These are phyloP conservation scores for Archocentrus centrarchus DNA, from an alignment of 2,113 vertebrate species.

Conservation along the genomic window DNA sequence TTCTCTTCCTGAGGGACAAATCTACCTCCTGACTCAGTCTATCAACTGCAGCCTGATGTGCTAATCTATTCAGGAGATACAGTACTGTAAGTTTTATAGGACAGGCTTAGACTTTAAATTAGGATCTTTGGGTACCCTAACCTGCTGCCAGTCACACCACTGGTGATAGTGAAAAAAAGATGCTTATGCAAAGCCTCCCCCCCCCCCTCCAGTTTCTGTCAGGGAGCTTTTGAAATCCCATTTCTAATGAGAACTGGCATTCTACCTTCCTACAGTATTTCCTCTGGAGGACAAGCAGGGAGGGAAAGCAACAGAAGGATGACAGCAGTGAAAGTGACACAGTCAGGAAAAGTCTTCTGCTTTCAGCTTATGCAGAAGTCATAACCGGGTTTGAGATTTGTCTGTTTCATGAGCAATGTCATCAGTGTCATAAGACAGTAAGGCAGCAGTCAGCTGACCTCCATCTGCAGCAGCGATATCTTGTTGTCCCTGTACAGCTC, in stretches of 20 bases:
- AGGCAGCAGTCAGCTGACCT: slow-evolving; percentile 34
- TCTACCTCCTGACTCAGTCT: slow-evolving; percentile 22
- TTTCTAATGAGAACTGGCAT: slow-evolving; percentile 66
- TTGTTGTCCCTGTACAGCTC: slow-evolving; percentile 19
- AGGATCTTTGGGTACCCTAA: slow-evolving; percentile 49
- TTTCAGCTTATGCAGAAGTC: slow-evolving; percentile 20
- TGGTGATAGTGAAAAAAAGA: slow-evolving; percentile 48
- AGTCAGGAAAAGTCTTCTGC: slow-evolving; percentile 48
- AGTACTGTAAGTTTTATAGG: slow-evolving; percentile 42
- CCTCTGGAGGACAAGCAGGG: slow-evolving; percentile 29
- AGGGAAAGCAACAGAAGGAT: slow-evolving; percentile 26
- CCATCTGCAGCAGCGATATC: slow-evolving; percentile 19
- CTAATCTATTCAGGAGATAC: slow-evolving; percentile 37
- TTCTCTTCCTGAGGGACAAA: slow-evolving; percentile 20
- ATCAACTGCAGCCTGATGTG: slow-evolving; percentile 20
- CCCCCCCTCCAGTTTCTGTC: slow-evolving; percentile 61
- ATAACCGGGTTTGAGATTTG: neutral
- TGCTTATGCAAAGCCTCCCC: slow-evolving; percentile 63
- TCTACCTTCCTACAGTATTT: slow-evolving; percentile 60
- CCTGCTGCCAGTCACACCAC: slow-evolving; percentile 62
- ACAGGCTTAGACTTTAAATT: slow-evolving; percentile 59
- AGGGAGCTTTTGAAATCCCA: slow-evolving; percentile 62
- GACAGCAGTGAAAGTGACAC: slow-evolving; percentile 53
- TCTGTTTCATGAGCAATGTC: slow-evolving; percentile 46
- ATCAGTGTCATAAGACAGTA: slow-evolving; percentile 3